These are phyloP conservation scores for Sesia bembeciformis DNA, from an alignment of 2,888 invertebrate species.

Conservation along the genomic window DNA sequence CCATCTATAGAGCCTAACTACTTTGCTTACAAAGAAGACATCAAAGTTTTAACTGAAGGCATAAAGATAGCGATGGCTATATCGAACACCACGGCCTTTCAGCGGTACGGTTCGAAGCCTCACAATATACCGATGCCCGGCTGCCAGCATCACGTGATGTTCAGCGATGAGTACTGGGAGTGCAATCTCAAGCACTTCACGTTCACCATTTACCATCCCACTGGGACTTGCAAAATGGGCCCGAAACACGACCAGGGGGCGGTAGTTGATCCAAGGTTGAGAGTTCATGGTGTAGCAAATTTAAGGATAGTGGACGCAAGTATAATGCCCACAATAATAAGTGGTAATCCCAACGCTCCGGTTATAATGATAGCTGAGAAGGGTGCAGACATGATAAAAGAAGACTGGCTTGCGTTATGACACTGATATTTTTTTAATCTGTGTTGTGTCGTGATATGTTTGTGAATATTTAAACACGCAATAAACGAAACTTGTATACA, in stretches of 20 bases:
- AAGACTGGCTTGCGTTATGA: constrained; percentile 83
- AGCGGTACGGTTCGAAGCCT: constrained; percentile 85
- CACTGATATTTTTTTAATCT: constrained; percentile 23
- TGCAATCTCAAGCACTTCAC: constrained; percentile 87
- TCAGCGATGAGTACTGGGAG: constrained; percentile 90
- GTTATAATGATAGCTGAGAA: constrained; percentile 94
- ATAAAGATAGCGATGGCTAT: constrained; percentile 88
- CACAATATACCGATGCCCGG: constrained; percentile 88
- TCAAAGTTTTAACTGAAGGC: constrained; percentile 85
- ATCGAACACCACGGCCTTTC: constrained; percentile 86
- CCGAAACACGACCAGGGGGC: constrained; percentile 82
- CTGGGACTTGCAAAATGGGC: constrained; percentile 92
- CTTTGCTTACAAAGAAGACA: constrained; percentile 88
- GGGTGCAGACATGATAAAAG: constrained; percentile 90
- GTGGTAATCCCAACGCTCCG: constrained; percentile 93
- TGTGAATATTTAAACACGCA: not conserved
- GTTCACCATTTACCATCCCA: constrained; percentile 90
- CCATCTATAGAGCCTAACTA: constrained; percentile 95
- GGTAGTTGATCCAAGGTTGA: constrained; percentile 85
- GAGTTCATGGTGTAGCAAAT: constrained; percentile 85
- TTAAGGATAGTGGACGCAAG: constrained; percentile 88
- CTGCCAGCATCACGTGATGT: constrained; percentile 81
- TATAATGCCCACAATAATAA: constrained; percentile 91
- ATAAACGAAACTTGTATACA: not conserved
- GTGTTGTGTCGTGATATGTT: not conserved